Conservation (phyloP, 2,888 invertebrate species). For the Pammene fasciana region DNA sequence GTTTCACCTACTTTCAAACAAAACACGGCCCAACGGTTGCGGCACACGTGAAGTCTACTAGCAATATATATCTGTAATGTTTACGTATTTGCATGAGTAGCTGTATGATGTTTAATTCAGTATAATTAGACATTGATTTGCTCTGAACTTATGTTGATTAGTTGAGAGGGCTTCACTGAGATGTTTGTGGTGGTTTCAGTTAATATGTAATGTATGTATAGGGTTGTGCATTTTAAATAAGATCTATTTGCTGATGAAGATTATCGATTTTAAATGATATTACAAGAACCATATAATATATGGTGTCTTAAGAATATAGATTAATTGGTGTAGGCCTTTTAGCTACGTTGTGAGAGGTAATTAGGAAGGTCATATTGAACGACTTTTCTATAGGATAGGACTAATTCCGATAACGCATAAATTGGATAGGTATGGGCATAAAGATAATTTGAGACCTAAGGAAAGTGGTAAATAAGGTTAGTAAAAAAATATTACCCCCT, state of each 20-base stretch:
- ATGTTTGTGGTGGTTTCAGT: slow-evolving; percentile 17
- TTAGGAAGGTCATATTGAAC: too few relatives aligned
- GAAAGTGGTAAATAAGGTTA: too few relatives aligned
- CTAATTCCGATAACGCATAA: too few relatives aligned
- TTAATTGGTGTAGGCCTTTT: too few relatives aligned
- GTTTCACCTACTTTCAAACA: too few relatives aligned
- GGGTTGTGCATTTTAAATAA: background rate
- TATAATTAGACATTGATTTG: slow-evolving; percentile 32
- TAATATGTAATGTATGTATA: slow-evolving; percentile 1
- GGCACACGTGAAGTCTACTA: background rate
- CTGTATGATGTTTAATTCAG: slow-evolving; percentile 35
- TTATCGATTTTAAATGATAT: background rate
- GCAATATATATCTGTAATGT: background rate
- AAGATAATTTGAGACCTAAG: too few relatives aligned
- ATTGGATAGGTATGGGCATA: too few relatives aligned
- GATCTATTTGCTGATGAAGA: background rate
- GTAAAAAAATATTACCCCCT: too few relatives aligned
- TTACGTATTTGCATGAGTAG: slow-evolving; percentile 8
- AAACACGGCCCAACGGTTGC: background rate
- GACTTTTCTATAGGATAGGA: too few relatives aligned
- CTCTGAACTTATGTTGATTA: slow-evolving; percentile 38
- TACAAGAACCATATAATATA: too few relatives aligned
- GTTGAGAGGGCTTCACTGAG: background rate
- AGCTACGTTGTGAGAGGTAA: too few relatives aligned
- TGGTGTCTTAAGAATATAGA: too few relatives aligned